These are phyloP conservation scores for Sesamia nonagrioides DNA, from an alignment of 1,140 invertebrate genomes.

Conservation along the genomic window DNA sequence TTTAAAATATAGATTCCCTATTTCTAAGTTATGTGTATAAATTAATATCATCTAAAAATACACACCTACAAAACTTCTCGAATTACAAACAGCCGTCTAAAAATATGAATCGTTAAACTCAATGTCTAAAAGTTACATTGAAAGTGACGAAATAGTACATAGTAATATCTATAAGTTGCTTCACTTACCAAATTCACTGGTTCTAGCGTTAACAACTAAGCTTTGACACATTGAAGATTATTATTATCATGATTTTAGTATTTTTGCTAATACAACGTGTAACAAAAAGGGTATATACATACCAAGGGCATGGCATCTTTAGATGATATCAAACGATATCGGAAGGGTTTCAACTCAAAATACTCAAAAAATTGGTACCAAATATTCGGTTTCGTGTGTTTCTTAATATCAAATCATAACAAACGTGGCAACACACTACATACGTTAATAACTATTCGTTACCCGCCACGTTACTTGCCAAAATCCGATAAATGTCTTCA, in stretches of 20 bases:
- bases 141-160: constrained; percentile 33
- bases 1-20: constrained; percentile 26
- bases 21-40: constrained; percentile 50
- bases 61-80: constrained; percentile 63
- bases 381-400: too few relatives aligned
- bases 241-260: constrained; percentile 4
- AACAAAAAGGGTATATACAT: too few relatives aligned
- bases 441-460: too few relatives aligned
- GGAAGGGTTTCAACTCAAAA: too few relatives aligned
- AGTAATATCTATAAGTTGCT: constrained; percentile 14
- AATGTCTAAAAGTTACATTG: constrained; percentile 61
- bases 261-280: not conserved
- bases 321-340: too few relatives aligned
- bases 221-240: constrained; percentile 51
- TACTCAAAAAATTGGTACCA: too few relatives aligned
- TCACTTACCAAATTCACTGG: constrained; percentile 46
- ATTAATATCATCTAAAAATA: constrained; percentile 59
- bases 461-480: too few relatives aligned
- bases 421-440: too few relatives aligned
- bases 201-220: constrained; percentile 40
- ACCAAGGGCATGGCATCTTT: too few relatives aligned
- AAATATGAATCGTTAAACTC: constrained; percentile 71
- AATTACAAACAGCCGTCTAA: constrained; percentile 76
- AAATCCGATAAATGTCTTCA: too few relatives aligned
- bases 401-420: too few relatives aligned